Evolutionary conservation across 1,140 invertebrate species (phyloP).

Genomic region (Drosophila micromelanica): DNA sequence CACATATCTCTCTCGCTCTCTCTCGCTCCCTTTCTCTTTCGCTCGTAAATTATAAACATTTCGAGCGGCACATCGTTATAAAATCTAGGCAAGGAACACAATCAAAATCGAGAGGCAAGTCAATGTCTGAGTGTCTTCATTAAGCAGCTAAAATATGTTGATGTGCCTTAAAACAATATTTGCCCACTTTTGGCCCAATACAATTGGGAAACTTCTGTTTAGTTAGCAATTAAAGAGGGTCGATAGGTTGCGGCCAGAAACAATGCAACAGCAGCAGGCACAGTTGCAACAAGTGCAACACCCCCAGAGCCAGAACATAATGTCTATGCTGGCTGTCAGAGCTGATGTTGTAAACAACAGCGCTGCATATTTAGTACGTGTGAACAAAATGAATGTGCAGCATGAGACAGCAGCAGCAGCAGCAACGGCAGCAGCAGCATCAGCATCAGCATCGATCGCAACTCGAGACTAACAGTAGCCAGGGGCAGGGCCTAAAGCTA

Average conservation of each 20-base stretch:
- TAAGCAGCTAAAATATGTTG: constrained; percentile 71
- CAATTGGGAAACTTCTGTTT: constrained; percentile 58
- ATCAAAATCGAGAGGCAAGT: constrained; percentile 11
- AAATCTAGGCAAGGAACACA: constrained; percentile 42
- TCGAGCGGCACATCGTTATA: constrained; percentile 68
- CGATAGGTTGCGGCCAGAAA: constrained; percentile 3
- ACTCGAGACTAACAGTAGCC: constrained; percentile 67
- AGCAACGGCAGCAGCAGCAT: too few relatives aligned
- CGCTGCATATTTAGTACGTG: constrained; percentile 78
- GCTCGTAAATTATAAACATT: constrained; percentile 80
- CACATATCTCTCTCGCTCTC: background rate
- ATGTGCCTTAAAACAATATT: constrained; percentile 80
- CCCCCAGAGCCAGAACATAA: constrained; percentile 48
- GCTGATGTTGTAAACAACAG: constrained; percentile 75
- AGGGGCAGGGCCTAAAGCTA: constrained; percentile 37
- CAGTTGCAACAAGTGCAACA: constrained; percentile 17
- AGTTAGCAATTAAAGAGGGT: constrained; percentile 68
- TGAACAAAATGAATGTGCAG: constrained; percentile 73
- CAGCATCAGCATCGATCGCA: constrained; percentile 11
- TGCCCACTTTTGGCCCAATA: constrained; percentile 43
- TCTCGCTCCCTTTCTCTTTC: background rate
- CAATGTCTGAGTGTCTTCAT: constrained; percentile 38
- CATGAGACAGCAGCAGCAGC: constrained; percentile 17
- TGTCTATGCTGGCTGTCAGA: constrained; percentile 44
- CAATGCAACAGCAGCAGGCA: background rate